Evolutionary conservation across 2,888 invertebrate genomes (phyloP).

Genomic region (Germaria angustata): DNA sequence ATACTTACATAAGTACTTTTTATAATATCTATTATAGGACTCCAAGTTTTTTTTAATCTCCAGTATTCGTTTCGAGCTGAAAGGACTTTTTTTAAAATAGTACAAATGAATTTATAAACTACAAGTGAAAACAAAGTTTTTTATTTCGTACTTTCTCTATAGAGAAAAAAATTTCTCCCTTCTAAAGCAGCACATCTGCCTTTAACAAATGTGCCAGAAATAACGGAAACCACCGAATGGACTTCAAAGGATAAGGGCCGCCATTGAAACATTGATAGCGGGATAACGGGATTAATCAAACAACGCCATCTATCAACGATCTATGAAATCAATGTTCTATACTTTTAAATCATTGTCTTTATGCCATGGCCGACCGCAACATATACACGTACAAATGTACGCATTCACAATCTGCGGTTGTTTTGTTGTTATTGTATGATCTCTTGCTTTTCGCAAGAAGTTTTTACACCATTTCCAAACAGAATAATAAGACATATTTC

Average conservation of each 20-base stretch:
- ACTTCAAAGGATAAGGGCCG: constrained; percentile 58
- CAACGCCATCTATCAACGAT: constrained; percentile 62
- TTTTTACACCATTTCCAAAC: constrained; percentile 28
- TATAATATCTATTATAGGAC: too few relatives aligned
- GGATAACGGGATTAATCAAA: constrained; percentile 42
- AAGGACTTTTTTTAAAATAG: too few relatives aligned
- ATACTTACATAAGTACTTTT: too few relatives aligned
- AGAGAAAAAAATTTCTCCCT: too few relatives aligned
- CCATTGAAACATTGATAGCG: not conserved
- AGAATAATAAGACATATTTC: not conserved
- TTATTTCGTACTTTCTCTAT: too few relatives aligned
- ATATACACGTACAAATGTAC: not conserved
- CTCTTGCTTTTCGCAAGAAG: not conserved
- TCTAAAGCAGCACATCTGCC: not conserved
- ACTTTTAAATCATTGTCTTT: constrained; percentile 43
- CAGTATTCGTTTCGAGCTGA: too few relatives aligned
- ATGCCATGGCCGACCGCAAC: constrained; percentile 51
- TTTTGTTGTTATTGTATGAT: not conserved
- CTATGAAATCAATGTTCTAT: constrained; percentile 60
- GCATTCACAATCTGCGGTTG: not conserved
- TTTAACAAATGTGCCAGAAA: not conserved
- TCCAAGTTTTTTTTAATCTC: too few relatives aligned
- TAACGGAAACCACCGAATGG: constrained; percentile 45
- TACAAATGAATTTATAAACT: too few relatives aligned
- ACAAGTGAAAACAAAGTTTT: too few relatives aligned